Base-by-base conservation (phyloP, 2,113 vertebrate species). In the Chamaea fasciata region DNA sequence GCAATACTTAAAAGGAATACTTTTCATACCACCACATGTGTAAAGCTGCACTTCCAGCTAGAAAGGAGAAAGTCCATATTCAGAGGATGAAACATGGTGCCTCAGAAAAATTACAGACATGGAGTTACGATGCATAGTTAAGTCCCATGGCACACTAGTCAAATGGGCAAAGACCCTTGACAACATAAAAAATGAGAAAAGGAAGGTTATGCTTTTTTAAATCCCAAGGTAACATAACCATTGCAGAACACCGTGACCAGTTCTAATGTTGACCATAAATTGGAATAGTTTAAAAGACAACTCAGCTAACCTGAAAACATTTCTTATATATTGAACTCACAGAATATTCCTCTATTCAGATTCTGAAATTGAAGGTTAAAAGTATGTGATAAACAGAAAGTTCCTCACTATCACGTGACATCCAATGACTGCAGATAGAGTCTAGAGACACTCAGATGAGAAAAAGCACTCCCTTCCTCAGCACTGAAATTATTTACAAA, bases 201-300 rank as follows among this genome's bases (percentile, higher is more conserved):
- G 50, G 76, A 90, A 93, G 30, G 83, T 70, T 93, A 69, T 70
- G 69, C 39, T 86, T 91, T 84, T 84, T 78, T 60, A 92, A 95
- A 94, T 75, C 74, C 65, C 60, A 84, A 55, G 70, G 46, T 74
- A 90, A 88, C 31, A 52, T 67, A 92, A 63, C 50, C 55, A 74
- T 9, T 83, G 83, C 68, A 93, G 76, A 90, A 81, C 44, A 55
- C 7, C 39, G 37, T 85, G 76, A 80, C 30, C 42, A 56, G 30
- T 63, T 94, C 67, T 86, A 57, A 88, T 37, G 42, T 39, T 83
- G 68, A 77, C 42, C 1, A 3, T 83, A 80, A 83, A 92, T 9
- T 78, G 37, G 47, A 74, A 60, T 13, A 84, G 56, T 91, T 95
- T 92, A 89, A 94, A 94, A 87, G 77, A 78, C 62, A 84, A 89